These are phyloP conservation scores for Saccostrea echinata DNA, from an alignment of 1,140 invertebrate genomes.

Conservation along the genomic window DNA sequence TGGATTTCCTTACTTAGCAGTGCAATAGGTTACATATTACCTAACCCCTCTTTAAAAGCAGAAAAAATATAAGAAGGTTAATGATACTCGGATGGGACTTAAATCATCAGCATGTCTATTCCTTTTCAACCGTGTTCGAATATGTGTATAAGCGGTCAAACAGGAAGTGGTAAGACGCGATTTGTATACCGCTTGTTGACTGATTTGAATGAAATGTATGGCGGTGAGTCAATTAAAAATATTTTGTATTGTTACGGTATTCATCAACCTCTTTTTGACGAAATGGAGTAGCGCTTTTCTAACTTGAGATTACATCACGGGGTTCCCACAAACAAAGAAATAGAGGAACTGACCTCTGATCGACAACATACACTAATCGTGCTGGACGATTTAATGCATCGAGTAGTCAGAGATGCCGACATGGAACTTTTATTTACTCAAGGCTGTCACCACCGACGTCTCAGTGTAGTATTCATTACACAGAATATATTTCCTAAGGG, in stretches of 20 bases:
- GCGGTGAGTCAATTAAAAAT: neutral
- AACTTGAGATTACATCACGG: slow-evolving; percentile 37
- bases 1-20: slow-evolving; percentile 51
- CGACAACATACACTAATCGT: slow-evolving; percentile 36
- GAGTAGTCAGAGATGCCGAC: neutral
- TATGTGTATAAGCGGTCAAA: slow-evolving; percentile 32
- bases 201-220: slow-evolving; percentile 42
- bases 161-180: slow-evolving; percentile 48
- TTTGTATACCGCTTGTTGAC: slow-evolving; percentile 44
- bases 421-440: slow-evolving; percentile 51
- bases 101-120: neutral
- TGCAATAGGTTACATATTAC: slow-evolving; percentile 48
- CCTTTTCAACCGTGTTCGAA: slow-evolving; percentile 33
- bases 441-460: slow-evolving; percentile 50
- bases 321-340: no score
- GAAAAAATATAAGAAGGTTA: slow-evolving; percentile 17
- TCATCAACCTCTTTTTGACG: slow-evolving; percentile 50
- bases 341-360: neutral
- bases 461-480: slow-evolving; percentile 48
- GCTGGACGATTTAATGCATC: slow-evolving; percentile 44
- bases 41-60: slow-evolving; percentile 35
- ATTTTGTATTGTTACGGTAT: slow-evolving; percentile 55
- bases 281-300: slow-evolving; percentile 42
- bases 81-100: neutral
- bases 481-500: slow-evolving; percentile 47